Evolutionary conservation across 2,797 vertebrate genomes (phyloP), one percentile per base, ranked within the genome.

Genomic region (Epinephelus malabaricus): DNA sequence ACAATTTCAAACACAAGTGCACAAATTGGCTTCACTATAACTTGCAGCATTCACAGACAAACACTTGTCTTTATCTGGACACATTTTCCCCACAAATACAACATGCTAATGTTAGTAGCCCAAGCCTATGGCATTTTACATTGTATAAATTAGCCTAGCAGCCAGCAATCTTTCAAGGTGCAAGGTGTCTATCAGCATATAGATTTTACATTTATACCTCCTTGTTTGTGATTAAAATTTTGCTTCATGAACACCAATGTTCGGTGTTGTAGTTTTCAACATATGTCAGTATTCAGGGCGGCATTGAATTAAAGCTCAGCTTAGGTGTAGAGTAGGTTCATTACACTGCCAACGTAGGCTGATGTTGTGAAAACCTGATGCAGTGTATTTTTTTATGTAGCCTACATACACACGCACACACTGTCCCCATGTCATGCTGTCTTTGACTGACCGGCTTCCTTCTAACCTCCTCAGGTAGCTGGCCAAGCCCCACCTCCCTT

Each of bases 401-500:
- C 27, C 27, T 30, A 10, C 0, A 1, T 14, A 62, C 51, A 6
- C 11, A 25, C 0, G 34, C 34, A 34, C 8, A 58, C 49, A 45
- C 27, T 12, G 47, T 61, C 25, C 45, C 19, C 12, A 10, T 49
- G 38, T 67, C 63, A 50, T 15, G 18, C 25, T 47, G 21, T 51
- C 59, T 81, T 38, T 71, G 50, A 17, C 69, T 66, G 43, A 19
- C 55, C 0, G 19, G 76, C 78, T 71, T 60, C 51, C 66, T 67
- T 76, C 38, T 66, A 73, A 74, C 78, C 79, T 88, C 81, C 87
- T 91, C 84, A 84, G 86, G 81, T 87, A 64, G 63, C 80, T 5
- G 53, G 8, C 59, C 46, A 46, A 72, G 69, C 64, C 17, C 77
- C 73, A 10, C 76, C 77, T 78, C 79, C 69, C 34, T 7, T 34